Evolutionary conservation across 2,797 vertebrate species (phyloP).

Genomic region (Sciurus vulgaris): DNA sequence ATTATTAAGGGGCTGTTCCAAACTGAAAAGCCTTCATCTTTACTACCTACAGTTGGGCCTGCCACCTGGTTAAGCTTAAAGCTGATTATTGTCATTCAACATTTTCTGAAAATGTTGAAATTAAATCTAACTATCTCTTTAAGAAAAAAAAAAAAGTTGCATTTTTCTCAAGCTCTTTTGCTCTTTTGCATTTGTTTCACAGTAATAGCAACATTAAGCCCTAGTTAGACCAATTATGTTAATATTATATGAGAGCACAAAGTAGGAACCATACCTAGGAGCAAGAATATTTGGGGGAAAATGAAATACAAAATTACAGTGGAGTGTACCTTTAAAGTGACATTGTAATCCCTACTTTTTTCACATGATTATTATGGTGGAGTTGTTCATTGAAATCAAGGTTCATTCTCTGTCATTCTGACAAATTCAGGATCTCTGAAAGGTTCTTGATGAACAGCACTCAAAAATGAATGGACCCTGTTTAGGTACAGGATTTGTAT

Average conservation of each 20-base stretch:
- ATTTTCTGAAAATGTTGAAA: constrained; percentile 73
- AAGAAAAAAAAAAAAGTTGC: constrained; percentile 38
- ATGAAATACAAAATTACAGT: constrained; percentile 30
- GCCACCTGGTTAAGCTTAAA: constrained; percentile 19
- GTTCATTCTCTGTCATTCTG: constrained; percentile 68
- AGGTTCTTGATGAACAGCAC: constrained; percentile 66
- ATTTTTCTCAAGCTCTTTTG: constrained; percentile 34
- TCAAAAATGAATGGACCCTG: not conserved
- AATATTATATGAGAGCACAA: constrained; percentile 11
- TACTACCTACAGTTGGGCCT: not conserved
- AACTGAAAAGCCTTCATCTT: not conserved
- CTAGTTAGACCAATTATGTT: constrained; percentile 44
- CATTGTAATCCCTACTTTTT: constrained; percentile 37
- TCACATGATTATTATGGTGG: constrained; percentile 6
- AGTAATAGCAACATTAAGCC: constrained; percentile 23
- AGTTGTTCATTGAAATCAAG: constrained; percentile 77
- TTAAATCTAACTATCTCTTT: constrained; percentile 58
- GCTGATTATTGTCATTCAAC: constrained; percentile 1
- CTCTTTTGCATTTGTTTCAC: constrained; percentile 39
- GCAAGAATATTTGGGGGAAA: constrained; percentile 24
- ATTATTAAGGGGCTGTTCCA: not conserved
- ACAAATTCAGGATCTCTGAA: constrained; percentile 67
- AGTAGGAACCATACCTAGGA: constrained; percentile 26
- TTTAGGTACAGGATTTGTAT: constrained; percentile 44
- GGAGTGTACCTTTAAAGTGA: constrained; percentile 10